Percentiles rank a stretch among this genome's conserved stretches.
Conservation (phyloP, 1,140 invertebrate genomes). For the Camponotus floridanus region DNA sequence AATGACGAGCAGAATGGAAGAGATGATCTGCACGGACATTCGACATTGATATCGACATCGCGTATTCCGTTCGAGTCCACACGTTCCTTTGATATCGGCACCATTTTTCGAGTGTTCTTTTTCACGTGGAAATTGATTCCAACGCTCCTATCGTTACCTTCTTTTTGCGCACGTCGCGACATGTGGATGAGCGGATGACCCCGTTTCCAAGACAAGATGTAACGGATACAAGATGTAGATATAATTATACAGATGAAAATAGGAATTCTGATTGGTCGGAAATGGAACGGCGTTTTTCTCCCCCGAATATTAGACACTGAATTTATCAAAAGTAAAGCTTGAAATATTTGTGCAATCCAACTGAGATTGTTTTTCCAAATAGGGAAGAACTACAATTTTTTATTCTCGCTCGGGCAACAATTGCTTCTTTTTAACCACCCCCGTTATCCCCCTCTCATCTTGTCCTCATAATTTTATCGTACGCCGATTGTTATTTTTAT, state of each 20-base stretch:
- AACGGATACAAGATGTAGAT: slow-evolving; percentile 8
- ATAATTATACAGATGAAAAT: slow-evolving; percentile 55
- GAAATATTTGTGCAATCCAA: slow-evolving; percentile 24
- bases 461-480: background rate
- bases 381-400: background rate
- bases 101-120: slow-evolving; percentile 45
- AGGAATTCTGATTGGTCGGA: slow-evolving; percentile 31
- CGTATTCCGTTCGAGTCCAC: slow-evolving; percentile 48
- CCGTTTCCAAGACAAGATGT: slow-evolving; percentile 38
- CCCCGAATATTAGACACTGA: background rate
- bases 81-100: slow-evolving; percentile 18
- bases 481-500: background rate
- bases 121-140: slow-evolving; percentile 50
- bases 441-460: slow-evolving; percentile 1
- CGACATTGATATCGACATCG: slow-evolving; percentile 2
- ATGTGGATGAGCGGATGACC: slow-evolving; percentile 10
- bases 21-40: slow-evolving; percentile 45
- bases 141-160: slow-evolving; percentile 32
- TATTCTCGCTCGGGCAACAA: background rate
- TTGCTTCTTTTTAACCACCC: slow-evolving; percentile 3
- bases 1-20: background rate
- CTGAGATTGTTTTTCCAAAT: slow-evolving; percentile 7
- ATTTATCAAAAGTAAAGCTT: slow-evolving; percentile 12
- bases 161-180: slow-evolving; percentile 13
- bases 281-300: background rate